Conservation (phyloP, 2,888 invertebrate genomes). For the Steromphala cineraria region DNA sequence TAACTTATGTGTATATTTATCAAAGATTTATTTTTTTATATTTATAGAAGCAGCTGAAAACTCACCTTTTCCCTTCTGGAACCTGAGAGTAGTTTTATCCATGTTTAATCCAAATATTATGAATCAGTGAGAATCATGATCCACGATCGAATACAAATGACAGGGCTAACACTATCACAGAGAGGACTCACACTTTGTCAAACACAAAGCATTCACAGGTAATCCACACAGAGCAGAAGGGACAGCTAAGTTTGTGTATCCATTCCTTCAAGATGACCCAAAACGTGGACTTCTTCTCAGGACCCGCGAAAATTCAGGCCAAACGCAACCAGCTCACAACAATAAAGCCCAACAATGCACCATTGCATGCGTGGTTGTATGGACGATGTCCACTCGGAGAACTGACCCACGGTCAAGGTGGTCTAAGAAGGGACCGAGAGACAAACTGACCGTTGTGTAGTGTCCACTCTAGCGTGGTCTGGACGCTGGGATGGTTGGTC, state of each 20-base stretch:
- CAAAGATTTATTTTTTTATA: no score
- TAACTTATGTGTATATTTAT: no score
- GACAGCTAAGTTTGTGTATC: background rate
- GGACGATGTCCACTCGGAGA: no score
- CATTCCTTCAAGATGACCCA: background rate
- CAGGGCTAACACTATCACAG: no score
- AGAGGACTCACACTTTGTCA: background rate
- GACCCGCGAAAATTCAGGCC: background rate
- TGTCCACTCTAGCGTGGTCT: background rate
- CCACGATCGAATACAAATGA: background rate
- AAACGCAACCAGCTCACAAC: background rate
- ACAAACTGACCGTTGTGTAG: background rate
- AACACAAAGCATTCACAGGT: background rate
- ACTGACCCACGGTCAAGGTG: background rate
- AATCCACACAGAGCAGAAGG: background rate
- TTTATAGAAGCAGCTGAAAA: background rate
- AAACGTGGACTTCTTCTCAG: background rate
- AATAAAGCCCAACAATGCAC: background rate
- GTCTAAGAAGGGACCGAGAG: background rate
- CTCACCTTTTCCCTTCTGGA: slow-evolving; percentile 30
- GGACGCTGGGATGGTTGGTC: background rate
- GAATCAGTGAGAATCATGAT: background rate
- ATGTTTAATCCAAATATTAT: background rate
- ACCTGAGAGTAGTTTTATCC: slow-evolving; percentile 27
- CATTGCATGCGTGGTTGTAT: background rate